Percentiles rank a stretch among this genome's conserved stretches.
Conservation (phyloP, 2,888 invertebrate genomes). For the Dichetophora obliterata region DNA sequence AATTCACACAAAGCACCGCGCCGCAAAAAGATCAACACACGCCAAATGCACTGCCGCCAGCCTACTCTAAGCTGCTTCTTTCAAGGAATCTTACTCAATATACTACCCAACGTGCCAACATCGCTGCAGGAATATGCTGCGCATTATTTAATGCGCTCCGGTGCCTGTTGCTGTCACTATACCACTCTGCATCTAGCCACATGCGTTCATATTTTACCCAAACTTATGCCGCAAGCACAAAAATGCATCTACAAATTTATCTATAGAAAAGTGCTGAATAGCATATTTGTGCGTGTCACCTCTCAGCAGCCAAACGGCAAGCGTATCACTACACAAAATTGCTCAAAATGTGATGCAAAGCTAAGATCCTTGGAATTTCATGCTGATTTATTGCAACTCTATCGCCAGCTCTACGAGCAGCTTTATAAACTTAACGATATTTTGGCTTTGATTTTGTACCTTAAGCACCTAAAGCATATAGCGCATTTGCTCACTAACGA, state of each 20-base stretch:
- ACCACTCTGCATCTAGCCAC: constrained; percentile 56
- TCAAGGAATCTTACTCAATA: constrained; percentile 62
- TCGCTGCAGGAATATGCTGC: constrained; percentile 61
- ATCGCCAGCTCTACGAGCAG: constrained; percentile 52
- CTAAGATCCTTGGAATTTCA: constrained; percentile 62
- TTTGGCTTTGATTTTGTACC: constrained; percentile 54
- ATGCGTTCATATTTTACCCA: constrained; percentile 56
- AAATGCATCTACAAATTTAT: constrained; percentile 64
- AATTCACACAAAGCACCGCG: constrained; percentile 47
- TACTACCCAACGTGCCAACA: constrained; percentile 54
- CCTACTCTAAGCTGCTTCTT: constrained; percentile 62
- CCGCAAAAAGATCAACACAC: constrained; percentile 50
- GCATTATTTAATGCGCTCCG: constrained; percentile 59
- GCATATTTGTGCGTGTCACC: constrained; percentile 56
- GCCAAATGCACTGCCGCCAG: constrained; percentile 57
- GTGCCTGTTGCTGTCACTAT: constrained; percentile 67
- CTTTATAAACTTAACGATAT: constrained; percentile 44
- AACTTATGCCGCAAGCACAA: constrained; percentile 55
- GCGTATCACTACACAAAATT: constrained; percentile 45
- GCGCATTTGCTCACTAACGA: constrained; percentile 62
- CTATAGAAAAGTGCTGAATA: constrained; percentile 59
- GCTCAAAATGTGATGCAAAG: constrained; percentile 63
- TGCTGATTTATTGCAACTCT: constrained; percentile 56
- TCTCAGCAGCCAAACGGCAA: constrained; percentile 18
- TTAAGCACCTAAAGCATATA: constrained; percentile 66